These are phyloP conservation scores for Tetraneura akinire DNA, from an alignment of 1,140 invertebrate species.

Conservation along the genomic window DNA sequence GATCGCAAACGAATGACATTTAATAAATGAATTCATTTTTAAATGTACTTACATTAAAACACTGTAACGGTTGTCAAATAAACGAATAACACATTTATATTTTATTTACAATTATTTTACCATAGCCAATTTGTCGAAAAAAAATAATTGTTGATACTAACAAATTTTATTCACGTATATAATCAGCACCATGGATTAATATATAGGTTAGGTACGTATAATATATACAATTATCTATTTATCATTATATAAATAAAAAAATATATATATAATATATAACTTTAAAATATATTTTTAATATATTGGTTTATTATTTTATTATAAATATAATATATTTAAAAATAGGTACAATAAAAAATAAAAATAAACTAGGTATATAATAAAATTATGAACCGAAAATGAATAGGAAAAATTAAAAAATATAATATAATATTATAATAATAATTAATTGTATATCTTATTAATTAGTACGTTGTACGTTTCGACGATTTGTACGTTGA, in stretches of 20 bases:
- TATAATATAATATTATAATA: neutral
- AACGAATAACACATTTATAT: neutral
- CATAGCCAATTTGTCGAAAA: neutral
- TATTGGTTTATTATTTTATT: too few relatives aligned
- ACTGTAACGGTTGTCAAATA: neutral
- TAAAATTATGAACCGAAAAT: conserved; percentile 59
- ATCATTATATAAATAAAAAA: too few relatives aligned
- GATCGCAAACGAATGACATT: neutral
- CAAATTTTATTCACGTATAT: too few relatives aligned
- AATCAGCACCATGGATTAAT: too few relatives aligned
- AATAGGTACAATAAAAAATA: conserved; percentile 16
- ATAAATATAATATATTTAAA: neutral
- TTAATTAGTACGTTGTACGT: neutral
- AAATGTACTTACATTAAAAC: too few relatives aligned
- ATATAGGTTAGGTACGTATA: too few relatives aligned
- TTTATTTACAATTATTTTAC: neutral
- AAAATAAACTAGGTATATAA: too few relatives aligned
- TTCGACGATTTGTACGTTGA: neutral
- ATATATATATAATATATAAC: too few relatives aligned
- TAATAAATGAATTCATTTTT: neutral
- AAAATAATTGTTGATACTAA: too few relatives aligned
- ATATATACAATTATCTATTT: too few relatives aligned
- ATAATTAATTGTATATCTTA: too few relatives aligned
- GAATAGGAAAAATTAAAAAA: conserved; percentile 64
- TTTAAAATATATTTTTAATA: too few relatives aligned